Percentiles rank a stretch among this genome's conserved stretches.
Evolutionary conservation across 2,888 invertebrate genomes (phyloP).

Genomic region (Ormyrus rosae): DNA sequence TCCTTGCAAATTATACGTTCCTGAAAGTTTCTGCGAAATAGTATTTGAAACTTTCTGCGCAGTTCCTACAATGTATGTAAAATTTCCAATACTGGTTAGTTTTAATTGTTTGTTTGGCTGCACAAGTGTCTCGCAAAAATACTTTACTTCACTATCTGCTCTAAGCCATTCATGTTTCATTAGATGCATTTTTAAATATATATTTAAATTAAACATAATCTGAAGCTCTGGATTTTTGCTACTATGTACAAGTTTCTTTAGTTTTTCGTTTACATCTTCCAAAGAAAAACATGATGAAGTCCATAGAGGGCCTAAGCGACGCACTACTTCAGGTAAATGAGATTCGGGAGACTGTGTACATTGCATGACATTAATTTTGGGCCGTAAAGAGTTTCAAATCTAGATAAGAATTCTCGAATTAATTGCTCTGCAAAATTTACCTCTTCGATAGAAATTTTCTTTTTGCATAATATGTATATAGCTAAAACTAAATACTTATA

Average conservation of each 20-base stretch:
- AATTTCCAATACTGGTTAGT: conserved; percentile 19
- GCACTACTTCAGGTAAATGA: conserved; percentile 46
- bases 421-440: conserved; percentile 4
- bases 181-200: conserved; percentile 13
- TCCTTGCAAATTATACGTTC: background rate
- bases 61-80: background rate
- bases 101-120: background rate
- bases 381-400: conserved; percentile 41
- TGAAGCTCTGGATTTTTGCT: conserved; percentile 41
- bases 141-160: conserved; percentile 4
- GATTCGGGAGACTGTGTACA: conserved; percentile 45
- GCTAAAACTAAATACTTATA: background rate
- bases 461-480: conserved; percentile 10
- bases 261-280: conserved; percentile 17
- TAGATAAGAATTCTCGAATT: conserved; percentile 35
- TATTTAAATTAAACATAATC: conserved; percentile 36
- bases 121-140: conserved; percentile 13
- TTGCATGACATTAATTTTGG: conserved; percentile 42
- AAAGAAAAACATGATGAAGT: conserved; percentile 43
- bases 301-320: conserved; percentile 50
- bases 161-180: conserved; percentile 17
- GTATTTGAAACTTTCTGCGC: background rate
- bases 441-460: conserved; percentile 7
- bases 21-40: background rate
- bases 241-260: conserved; percentile 39